Percentiles rank a stretch among this genome's conserved stretches.
Conservation (phyloP, 2,797 vertebrate genomes). For the Novumbra hubbsi region DNA sequence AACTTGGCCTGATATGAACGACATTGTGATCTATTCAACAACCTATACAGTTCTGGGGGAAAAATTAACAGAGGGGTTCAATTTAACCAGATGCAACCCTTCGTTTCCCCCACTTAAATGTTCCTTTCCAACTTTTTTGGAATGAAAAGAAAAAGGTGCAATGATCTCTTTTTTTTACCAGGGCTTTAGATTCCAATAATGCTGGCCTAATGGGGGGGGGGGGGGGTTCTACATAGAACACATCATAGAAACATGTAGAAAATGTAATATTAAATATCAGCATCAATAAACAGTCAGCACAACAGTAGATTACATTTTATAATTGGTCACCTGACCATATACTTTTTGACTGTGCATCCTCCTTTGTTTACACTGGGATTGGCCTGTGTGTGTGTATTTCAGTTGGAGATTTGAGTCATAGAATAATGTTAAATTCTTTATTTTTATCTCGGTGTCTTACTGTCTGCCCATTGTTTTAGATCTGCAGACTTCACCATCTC, state of each 20-base stretch:
- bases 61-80: too few species aligned
- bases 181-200: too few species aligned
- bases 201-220: too few species aligned
- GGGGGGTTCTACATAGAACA: neutral
- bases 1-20: too few species aligned
- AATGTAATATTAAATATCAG: conserved; percentile 19
- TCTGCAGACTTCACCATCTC: too few species aligned
- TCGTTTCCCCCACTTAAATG: too few species aligned
- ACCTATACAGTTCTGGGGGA: too few species aligned
- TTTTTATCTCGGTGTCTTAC: neutral
- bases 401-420: neutral
- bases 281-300: conserved; percentile 17
- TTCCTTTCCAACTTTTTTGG: too few species aligned
- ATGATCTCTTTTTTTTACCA: too few species aligned
- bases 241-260: conserved; percentile 28
- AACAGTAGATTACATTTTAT: neutral
- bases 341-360: neutral
- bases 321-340: neutral
- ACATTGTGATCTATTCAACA: too few species aligned
- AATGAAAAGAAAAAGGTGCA: too few species aligned
- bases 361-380: neutral
- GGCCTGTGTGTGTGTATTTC: neutral
- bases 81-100: too few species aligned
- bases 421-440: neutral
- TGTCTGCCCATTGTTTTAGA: neutral